Evolutionary conservation across 2,113 vertebrate genomes (phyloP).

Genomic region (Micronycteris hirsuta): DNA sequence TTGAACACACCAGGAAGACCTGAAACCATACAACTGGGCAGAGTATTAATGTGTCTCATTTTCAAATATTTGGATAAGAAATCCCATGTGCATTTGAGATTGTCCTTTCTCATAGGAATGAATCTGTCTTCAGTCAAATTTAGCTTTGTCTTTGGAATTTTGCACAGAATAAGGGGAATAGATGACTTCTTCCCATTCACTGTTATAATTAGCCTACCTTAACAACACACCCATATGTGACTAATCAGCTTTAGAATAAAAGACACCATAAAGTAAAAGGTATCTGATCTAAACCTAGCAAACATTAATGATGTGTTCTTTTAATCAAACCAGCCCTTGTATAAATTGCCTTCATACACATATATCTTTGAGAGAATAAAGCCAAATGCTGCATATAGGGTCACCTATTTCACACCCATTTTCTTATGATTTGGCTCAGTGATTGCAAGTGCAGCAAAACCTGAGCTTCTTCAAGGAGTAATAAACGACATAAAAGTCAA

Average conservation of each 20-base stretch:
- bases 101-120: not conserved
- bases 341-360: not conserved
- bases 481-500: not conserved
- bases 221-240: accelerated
- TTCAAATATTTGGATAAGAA: not conserved
- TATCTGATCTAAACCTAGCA: not conserved
- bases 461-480: not conserved
- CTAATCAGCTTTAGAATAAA: not conserved
- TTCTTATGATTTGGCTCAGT: not conserved
- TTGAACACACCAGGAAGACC: not conserved
- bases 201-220: not conserved
- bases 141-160: not conserved
- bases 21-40: not conserved
- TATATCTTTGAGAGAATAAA: not conserved
- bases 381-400: not conserved
- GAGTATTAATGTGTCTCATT: not conserved
- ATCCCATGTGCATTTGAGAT: not conserved
- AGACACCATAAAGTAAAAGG: not conserved
- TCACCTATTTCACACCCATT: not conserved
- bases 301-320: not conserved
- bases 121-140: not conserved
- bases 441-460: not conserved
- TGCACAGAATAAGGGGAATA: not conserved
- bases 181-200: not conserved
- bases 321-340: not conserved